Conservation (phyloP, 2,888 invertebrate genomes). For the Hydropsyche betteni region DNA sequence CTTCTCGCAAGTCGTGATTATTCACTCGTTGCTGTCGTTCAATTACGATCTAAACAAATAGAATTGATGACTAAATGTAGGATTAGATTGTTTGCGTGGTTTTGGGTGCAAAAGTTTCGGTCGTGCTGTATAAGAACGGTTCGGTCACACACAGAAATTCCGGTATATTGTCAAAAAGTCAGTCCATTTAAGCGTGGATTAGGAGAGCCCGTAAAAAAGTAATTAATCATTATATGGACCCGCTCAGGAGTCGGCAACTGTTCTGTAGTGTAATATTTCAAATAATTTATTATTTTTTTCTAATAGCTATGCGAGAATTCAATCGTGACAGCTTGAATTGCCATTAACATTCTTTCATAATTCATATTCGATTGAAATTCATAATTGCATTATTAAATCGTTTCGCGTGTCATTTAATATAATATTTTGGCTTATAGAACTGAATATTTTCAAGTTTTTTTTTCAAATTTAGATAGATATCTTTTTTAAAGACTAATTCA, state of each 20-base stretch:
- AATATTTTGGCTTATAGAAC: too few relatives aligned
- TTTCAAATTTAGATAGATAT: too few relatives aligned
- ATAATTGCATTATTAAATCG: too few relatives aligned
- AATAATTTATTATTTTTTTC: background rate
- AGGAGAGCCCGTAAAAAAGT: conserved; percentile 42
- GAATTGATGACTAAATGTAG: background rate
- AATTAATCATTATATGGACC: conserved; percentile 43
- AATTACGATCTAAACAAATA: conserved; percentile 1
- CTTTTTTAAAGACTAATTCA: too few relatives aligned
- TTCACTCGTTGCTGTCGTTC: conserved; percentile 14
- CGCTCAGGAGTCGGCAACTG: conserved; percentile 7
- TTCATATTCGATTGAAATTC: too few relatives aligned
- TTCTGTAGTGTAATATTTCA: background rate
- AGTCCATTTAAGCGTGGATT: conserved; percentile 43
- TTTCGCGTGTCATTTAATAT: too few relatives aligned
- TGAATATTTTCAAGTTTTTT: too few relatives aligned
- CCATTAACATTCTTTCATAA: too few relatives aligned
- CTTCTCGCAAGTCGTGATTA: conserved; percentile 16
- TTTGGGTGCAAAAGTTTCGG: background rate
- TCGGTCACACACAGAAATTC: conserved; percentile 40
- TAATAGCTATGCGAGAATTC: too few relatives aligned
- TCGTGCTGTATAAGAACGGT: background rate
- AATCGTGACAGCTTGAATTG: too few relatives aligned
- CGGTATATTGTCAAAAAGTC: conserved; percentile 45
- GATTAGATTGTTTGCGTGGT: background rate